Evolutionary conservation across 2,113 vertebrate genomes (phyloP), one percentile per base, ranked within the genome.

Genomic region (Phalacrocorax aristotelis): DNA sequence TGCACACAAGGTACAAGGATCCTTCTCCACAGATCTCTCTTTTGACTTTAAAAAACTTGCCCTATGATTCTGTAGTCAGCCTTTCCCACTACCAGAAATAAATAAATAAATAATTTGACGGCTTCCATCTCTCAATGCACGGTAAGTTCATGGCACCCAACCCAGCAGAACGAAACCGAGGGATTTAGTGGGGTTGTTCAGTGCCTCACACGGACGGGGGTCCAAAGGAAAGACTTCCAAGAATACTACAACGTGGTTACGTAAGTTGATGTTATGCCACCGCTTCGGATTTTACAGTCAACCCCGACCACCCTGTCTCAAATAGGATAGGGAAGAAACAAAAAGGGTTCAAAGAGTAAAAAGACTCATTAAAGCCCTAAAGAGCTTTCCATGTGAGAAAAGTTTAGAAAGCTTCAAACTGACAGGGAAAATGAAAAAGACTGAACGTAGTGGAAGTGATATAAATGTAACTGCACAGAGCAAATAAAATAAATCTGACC

Each of bases 1-100:
- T 88, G 75, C 66, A 80, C 30, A 89, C 80, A 92, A 97, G 95
- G 97, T 98, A 97, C 92, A 88, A 79, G 88, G 94, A 91, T 86
- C 46, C 48, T 95, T 95, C 83, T 77, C 62, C 80, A 64, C 15
- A 88, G 26, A 83, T 60, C 81, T 32, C 26, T 87, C 70, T 87
- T 65, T 68, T 71, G 80, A 90, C 81, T 94, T 92, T 10, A 44
- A 72, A 93, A 89, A 19, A 42, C 57, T 52, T 78, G 81, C 68
- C 19, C 23, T 7, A 70, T 21, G 26, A 49, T 92, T 91, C 36
- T 44, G 23, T 13, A 66, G 54, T 32, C 42, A 94, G 22, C 60
- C 29, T 81, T 89, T 80, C 74, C 54, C 38, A 48, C 8, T n/a
- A 55, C 29, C 25, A 68, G 42, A 74, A 83, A 74, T 11, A 70